phyloP scores from a whole-genome alignment of 2,113 vertebrate genomes.

The Mohoua ochrocephala region DNA sequence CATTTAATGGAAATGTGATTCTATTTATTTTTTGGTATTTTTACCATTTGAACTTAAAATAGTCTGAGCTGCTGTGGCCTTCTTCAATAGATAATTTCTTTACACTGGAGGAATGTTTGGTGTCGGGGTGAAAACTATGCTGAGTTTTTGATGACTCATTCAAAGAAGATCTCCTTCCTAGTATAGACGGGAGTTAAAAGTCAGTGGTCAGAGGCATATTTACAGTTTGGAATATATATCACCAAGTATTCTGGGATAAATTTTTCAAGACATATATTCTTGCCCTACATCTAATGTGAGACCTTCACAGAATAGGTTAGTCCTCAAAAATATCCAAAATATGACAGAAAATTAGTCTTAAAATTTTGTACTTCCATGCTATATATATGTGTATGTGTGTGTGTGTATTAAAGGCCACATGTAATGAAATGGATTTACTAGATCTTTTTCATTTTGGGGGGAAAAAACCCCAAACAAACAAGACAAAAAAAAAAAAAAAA shows the following conservation, averaged over 20 bases:
- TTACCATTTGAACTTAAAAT: background rate
- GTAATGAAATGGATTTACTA: background rate
- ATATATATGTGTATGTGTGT: background rate
- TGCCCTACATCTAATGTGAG: background rate
- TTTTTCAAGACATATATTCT: background rate
- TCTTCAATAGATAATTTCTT: background rate
- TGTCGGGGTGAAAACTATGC: background rate
- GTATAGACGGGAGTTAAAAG: background rate
- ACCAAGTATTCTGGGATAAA: background rate
- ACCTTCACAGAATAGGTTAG: background rate
- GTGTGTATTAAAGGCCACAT: background rate
- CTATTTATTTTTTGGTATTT: background rate
- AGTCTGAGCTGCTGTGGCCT: background rate
- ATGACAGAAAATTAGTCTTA: background rate
- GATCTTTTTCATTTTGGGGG: background rate
- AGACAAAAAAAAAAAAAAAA: fast-evolving
- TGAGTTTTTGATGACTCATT: background rate
- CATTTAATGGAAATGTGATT: background rate
- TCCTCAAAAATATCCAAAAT: background rate
- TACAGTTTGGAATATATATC: background rate
- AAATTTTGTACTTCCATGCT: background rate
- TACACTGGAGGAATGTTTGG: background rate
- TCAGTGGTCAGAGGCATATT: background rate
- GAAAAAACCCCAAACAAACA: background rate
- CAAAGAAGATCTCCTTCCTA: background rate